Base-by-base conservation (phyloP, 2,797 vertebrate species). In the Atherinosoma microstoma region DNA sequence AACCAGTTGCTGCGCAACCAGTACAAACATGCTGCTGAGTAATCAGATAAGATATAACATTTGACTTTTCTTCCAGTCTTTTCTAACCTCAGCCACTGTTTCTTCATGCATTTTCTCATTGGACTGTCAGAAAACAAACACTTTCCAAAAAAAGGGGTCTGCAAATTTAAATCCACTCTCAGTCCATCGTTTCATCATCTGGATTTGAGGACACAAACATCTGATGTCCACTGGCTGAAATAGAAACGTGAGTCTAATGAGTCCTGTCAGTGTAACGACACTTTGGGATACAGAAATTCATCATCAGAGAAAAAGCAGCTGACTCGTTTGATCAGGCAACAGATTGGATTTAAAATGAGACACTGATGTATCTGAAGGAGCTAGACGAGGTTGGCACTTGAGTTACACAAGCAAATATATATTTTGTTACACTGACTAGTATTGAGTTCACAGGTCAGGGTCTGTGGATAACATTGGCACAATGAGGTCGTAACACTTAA, bases 401-500 rank as follows among this genome's bases (percentile, higher is more conserved):
- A 79, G 77, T 78, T 68, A 82, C 71, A 72, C 69, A 65, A 90
- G 84, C 75, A 63, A 83, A 82, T 47, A 15, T 24, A 7, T 59
- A 63, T 75, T 75, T 77, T 65, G 73, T 84, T 76, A 82, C 73
- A 81, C 62, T 69, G 72, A 86, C 73, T 78, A 56, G 76, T 83
- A 79, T 86, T 86, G 73, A 83, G 77, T 90, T 92, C 91, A 92
- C 90, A 90, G 90, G 85, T 91, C 84, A 81, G 83, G 84, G 86
- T 93, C 86, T 85, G 88, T 86, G 87, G 85, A 88, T 73, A 88
- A 90, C 80, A 83, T 88, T 91, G 92, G 91, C 91, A 91, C 91
- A 85, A 88, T 80, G 67, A 89, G 75, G 73, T 88, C 83, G 82
- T 83, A 87, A 91, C 87, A 87, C 84, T 80, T 83, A 84, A 47